These are phyloP conservation scores for Pavo muticus DNA, from an alignment of 2,113 vertebrate genomes.

Conservation along the genomic window DNA sequence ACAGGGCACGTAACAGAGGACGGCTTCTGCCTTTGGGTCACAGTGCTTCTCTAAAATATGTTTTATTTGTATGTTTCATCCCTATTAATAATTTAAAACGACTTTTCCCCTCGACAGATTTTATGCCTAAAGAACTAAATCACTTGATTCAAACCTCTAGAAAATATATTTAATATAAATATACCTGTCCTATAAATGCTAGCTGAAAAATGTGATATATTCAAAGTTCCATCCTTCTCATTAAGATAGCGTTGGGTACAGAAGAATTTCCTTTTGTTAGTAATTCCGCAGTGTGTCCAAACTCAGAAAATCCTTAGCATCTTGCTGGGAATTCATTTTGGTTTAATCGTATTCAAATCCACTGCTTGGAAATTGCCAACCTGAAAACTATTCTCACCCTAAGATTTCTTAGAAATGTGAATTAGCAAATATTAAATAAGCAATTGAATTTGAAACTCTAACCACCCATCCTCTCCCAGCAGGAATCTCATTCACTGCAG, in stretches of 20 bases:
- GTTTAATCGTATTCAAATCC: constrained; percentile 10
- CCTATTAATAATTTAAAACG: not conserved
- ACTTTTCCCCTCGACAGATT: not conserved
- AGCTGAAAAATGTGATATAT: not conserved
- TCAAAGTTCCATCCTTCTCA: not conserved
- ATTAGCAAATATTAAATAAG: not conserved
- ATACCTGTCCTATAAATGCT: not conserved
- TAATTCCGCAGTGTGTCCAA: not conserved
- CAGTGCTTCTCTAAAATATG: not conserved
- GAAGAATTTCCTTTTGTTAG: not conserved
- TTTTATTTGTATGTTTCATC: not conserved
- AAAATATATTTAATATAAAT: constrained; percentile 18
- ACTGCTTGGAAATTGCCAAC: constrained; percentile 23
- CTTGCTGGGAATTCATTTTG: not conserved
- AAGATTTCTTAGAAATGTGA: constrained; percentile 2
- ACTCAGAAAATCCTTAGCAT: not conserved
- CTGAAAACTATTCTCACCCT: constrained; percentile 27
- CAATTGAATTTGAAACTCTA: not conserved
- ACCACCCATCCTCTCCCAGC: not conserved
- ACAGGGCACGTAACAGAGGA: not conserved
- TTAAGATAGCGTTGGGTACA: not conserved
- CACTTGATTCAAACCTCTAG: not conserved
- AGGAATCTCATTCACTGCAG: not conserved
- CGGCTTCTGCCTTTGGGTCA: not conserved
- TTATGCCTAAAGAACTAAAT: not conserved